phyloP scores from a whole-genome alignment of 53 echinoderm and acorn worm species.

The Apostichopus leukothele region DNA sequence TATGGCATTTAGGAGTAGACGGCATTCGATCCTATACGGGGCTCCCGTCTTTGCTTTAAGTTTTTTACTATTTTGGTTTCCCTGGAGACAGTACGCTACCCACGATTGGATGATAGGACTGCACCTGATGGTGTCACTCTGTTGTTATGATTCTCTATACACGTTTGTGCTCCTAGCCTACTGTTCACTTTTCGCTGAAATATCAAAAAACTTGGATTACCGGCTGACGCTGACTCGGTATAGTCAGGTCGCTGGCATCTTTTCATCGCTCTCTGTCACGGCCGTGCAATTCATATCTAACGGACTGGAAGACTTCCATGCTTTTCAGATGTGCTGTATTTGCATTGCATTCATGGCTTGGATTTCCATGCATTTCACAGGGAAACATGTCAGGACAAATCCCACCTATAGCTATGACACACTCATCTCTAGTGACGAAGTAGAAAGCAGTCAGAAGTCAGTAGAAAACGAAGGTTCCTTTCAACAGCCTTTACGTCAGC shows the following conservation, averaged over 20 bases:
- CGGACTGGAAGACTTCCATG: slow-evolving; percentile 72
- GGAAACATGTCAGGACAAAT: slow-evolving; percentile 58
- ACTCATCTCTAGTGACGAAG: not conserved
- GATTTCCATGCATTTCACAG: slow-evolving; percentile 86
- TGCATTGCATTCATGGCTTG: slow-evolving; percentile 82
- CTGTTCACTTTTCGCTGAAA: slow-evolving; percentile 89
- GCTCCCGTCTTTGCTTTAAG: slow-evolving; percentile 86
- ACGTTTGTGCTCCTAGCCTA: slow-evolving; percentile 82
- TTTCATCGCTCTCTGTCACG: slow-evolving; percentile 69
- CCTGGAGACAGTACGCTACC: slow-evolving; percentile 77
- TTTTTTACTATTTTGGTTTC: slow-evolving; percentile 94
- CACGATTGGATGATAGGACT: slow-evolving; percentile 76
- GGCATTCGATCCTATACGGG: slow-evolving; percentile 84
- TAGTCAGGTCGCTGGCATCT: slow-evolving; percentile 68
- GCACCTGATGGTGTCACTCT: slow-evolving; percentile 74
- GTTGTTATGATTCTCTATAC: slow-evolving; percentile 81
- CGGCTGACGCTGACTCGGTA: slow-evolving; percentile 81
- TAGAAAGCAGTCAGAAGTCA: not conserved
- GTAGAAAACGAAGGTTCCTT: slow-evolving; percentile 12
- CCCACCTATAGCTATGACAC: slow-evolving; percentile 23
- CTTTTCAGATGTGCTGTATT: slow-evolving; percentile 83
- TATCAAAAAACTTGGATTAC: slow-evolving; percentile 74
- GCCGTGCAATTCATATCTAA: slow-evolving; percentile 72
- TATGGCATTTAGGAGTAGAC: slow-evolving; percentile 67
- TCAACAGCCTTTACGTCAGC: slow-evolving; percentile 52